A percentile compares a stretch with the other conserved stretches of the same genome.
phyloP scores from a whole-genome alignment of 2,113 vertebrate genomes.

The Orientallactaga bullata region DNA sequence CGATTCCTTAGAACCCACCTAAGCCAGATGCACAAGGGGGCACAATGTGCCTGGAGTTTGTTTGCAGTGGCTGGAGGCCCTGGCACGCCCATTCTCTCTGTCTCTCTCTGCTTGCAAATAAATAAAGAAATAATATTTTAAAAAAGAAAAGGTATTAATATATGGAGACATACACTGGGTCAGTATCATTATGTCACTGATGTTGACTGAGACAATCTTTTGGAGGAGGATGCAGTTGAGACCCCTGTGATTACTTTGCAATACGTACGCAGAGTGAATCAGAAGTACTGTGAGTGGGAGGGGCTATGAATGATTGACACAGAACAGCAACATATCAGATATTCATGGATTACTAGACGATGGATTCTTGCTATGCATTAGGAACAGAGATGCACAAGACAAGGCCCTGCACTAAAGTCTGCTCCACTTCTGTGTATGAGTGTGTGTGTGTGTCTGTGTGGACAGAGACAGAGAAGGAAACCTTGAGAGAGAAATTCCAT shows the following conservation, averaged over 20 bases:
- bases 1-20: no score
- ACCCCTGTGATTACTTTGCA: background rate
- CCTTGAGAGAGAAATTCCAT: background rate
- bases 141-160: background rate
- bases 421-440: background rate
- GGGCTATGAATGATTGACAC: background rate
- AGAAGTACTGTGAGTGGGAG: background rate
- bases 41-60: no score
- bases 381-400: background rate
- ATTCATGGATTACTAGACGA: background rate
- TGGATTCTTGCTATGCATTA: background rate
- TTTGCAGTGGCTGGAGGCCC: no score
- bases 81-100: no score
- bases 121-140: no score
- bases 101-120: no score
- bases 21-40: no score
- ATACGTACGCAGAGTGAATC: background rate
- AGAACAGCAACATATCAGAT: background rate
- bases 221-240: slow-evolving; percentile 17
- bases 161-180: no score
- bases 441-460: no score
- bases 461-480: background rate
- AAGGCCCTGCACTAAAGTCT: background rate
- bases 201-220: background rate
- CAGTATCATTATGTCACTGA: background rate